A percentile compares a stretch with the other conserved stretches of the same genome.
These are phyloP conservation scores for Podarcis lilfordi DNA, from an alignment of 2,797 vertebrate genomes.

Conservation along the genomic window DNA sequence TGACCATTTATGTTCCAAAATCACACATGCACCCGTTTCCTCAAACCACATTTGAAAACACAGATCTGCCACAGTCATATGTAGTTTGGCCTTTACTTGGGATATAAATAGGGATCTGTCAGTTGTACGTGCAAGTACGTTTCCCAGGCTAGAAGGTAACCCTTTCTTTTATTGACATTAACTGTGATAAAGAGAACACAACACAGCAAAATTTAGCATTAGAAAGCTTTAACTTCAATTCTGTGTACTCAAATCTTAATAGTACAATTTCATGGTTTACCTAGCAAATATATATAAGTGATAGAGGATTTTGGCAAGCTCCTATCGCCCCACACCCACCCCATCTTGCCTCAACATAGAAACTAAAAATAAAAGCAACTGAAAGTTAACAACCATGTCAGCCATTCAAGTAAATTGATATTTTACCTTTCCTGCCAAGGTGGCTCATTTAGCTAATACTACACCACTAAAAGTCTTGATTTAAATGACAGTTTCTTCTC, in stretches of 20 bases:
- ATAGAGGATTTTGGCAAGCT: background rate
- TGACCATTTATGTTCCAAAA: background rate
- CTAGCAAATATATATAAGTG: background rate
- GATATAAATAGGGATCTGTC: background rate
- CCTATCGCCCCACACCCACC: no score
- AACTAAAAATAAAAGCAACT: background rate
- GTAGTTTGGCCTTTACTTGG: background rate
- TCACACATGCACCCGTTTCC: background rate
- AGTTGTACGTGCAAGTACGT: background rate
- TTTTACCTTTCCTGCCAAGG: background rate
- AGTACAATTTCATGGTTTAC: background rate
- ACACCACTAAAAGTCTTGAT: constrained; percentile 19
- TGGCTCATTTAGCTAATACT: background rate
- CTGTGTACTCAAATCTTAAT: background rate
- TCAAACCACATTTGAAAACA: background rate
- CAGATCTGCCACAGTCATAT: background rate
- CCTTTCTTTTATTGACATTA: background rate
- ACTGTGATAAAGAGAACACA: background rate
- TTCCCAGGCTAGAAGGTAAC: background rate
- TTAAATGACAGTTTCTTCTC: background rate
- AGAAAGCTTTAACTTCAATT: background rate
- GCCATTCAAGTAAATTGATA: fast-evolving
- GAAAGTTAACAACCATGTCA: background rate
- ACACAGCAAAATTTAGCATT: background rate
- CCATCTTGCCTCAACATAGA: background rate